Evolutionary conservation across 2,113 vertebrate genomes (phyloP), one percentile per base, ranked within the genome.

Genomic region (Plectropomus leopardus): DNA sequence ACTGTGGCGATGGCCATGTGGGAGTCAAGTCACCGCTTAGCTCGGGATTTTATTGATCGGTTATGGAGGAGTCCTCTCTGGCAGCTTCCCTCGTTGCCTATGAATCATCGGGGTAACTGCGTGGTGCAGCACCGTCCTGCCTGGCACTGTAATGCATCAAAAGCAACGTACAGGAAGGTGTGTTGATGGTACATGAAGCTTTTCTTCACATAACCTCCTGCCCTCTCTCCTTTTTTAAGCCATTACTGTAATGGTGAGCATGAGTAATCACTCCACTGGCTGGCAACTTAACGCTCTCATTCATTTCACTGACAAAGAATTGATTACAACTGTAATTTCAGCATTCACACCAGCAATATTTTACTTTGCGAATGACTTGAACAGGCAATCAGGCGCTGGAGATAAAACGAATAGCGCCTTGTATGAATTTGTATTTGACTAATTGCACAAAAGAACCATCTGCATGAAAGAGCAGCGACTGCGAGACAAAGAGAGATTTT

Each of bases 41-140:
- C 83, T 34, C 76, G 14, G 85, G 71, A 40, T 89, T 83, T 76
- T 84, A 91, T 91, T 16, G 89, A 92, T 88, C 83, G 40, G 40
- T 44, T 73, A 74, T 69, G 89, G 86, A 90, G 86, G 84, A 86
- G 84, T 75, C 82, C 74, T 85, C 66, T 66, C 76, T 64, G 72
- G 74, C 85, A 76, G 61, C 58, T 13, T 63, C 68, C 58, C 76
- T 74, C 16, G 74, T 64, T 77, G 44, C 65, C 82, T 23, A 60
- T 91, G 87, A 92, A 76, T 91, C 90, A 90, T 79, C 44, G 19
- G 63, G 72, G 67, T 84, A 87, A 87, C 83, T 82, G 82, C 57
- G 63, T 80, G 81, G 70, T 53, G 72, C 80, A 16, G 72, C 80
- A 16, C 69, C 1, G 24, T 50, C 61, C 47, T 55, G 48, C 76